Conservation (phyloP, 2,113 vertebrate genomes). For the Rostratula benghalensis region DNA sequence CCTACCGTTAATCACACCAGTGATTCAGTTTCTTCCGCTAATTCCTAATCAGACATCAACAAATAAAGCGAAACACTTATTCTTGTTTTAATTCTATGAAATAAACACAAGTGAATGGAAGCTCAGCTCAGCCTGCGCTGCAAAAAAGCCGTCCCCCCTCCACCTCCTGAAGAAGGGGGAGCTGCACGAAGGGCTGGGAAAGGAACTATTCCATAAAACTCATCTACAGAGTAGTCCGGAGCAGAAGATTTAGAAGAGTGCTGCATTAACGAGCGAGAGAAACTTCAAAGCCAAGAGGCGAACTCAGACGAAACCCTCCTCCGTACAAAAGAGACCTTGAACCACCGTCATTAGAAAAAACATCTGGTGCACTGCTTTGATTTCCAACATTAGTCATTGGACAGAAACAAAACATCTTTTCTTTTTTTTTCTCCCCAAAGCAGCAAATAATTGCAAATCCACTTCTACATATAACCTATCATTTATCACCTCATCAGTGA, state of each 20-base stretch:
- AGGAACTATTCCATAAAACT: background rate
- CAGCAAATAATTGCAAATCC: slow-evolving; percentile 60
- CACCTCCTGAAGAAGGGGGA: background rate
- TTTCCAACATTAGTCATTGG: slow-evolving; percentile 45
- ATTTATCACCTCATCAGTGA: slow-evolving; percentile 71
- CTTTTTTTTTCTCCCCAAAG: background rate
- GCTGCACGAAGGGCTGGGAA: background rate
- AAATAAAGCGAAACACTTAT: slow-evolving; percentile 61
- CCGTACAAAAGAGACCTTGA: background rate
- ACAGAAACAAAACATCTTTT: slow-evolving; percentile 19
- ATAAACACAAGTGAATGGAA: slow-evolving; percentile 45
- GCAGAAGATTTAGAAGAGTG: background rate
- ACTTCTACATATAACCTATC: slow-evolving; percentile 56
- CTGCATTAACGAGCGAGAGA: background rate
- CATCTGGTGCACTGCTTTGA: slow-evolving; percentile 32
- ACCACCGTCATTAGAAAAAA: slow-evolving; percentile 38
- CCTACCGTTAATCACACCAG: slow-evolving; percentile 40
- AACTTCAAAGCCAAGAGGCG: slow-evolving; percentile 15
- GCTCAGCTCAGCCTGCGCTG: background rate
- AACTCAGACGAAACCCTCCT: background rate
- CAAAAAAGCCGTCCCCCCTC: background rate
- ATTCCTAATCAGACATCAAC: slow-evolving; percentile 60
- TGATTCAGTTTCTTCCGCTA: slow-evolving; percentile 52
- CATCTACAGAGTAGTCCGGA: background rate
- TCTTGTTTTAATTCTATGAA: slow-evolving; percentile 43